Percentiles rank a stretch among this genome's conserved stretches.
These are phyloP conservation scores for Palaemon carinicauda DNA, from an alignment of 1,140 invertebrate genomes.

Conservation along the genomic window DNA sequence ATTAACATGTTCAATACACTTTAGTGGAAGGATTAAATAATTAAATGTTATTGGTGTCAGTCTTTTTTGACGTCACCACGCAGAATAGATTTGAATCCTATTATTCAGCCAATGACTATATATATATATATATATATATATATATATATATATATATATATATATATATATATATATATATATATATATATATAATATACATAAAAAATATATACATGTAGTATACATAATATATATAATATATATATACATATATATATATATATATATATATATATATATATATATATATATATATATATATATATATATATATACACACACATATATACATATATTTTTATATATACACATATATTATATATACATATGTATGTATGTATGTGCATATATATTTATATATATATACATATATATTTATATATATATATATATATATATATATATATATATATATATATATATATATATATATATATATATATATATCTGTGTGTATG, in stretches of 20 bases:
- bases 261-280: neutral
- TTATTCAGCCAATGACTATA: too few species aligned
- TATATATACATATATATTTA: conserved; percentile 5
- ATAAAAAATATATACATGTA: too few species aligned
- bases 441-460: neutral
- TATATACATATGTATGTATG: neutral
- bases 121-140: neutral
- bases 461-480: neutral
- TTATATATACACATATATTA: neutral
- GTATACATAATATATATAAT: neutral
- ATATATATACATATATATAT: neutral
- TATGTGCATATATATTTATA: neutral
- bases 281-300: too few species aligned
- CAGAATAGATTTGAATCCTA: too few species aligned
- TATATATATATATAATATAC: conserved; percentile 3
- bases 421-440: neutral
- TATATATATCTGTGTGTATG: neutral
- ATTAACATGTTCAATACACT: too few species aligned
- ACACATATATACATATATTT: neutral
- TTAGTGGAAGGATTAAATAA: too few species aligned
- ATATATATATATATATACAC: too few species aligned
- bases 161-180: neutral
- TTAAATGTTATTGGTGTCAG: too few species aligned
- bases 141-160: neutral
- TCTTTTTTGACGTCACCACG: too few species aligned